A percentile compares a stretch with the other conserved stretches of the same genome.
Evolutionary conservation across 2,888 invertebrate genomes (phyloP).

Genomic region (Aleiodes alternator): DNA sequence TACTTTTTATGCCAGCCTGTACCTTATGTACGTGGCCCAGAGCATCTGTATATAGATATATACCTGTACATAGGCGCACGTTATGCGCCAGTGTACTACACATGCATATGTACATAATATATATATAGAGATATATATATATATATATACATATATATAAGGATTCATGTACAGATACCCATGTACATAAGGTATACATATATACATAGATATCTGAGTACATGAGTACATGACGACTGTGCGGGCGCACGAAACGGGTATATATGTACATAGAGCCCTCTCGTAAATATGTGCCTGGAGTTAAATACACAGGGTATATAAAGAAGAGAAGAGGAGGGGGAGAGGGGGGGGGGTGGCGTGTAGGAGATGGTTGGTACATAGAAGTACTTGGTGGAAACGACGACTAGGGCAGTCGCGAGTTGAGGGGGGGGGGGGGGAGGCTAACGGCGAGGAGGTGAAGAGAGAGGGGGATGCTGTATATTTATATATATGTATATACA

Average conservation of each 20-base stretch:
- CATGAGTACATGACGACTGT: conserved; percentile 43
- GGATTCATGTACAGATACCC: conserved; percentile 29
- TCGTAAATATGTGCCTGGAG: conserved; percentile 55
- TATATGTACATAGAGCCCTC: conserved; percentile 50
- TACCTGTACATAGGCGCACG: conserved; percentile 39
- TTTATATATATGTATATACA: too few species aligned
- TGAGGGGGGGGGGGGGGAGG: conserved; percentile 52
- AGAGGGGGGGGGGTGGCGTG: conserved; percentile 66
- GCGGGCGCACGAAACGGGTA: conserved; percentile 46
- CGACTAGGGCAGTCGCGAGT: conserved; percentile 71
- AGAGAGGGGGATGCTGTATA: conserved; percentile 16
- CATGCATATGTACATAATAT: conserved; percentile 41
- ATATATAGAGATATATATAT: conserved; percentile 43
- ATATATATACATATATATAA: conserved; percentile 31
- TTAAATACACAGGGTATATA: conserved; percentile 67
- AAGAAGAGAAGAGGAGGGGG: conserved; percentile 34
- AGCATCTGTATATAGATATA: conserved; percentile 38
- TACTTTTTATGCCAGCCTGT: conserved; percentile 52
- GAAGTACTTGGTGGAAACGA: conserved; percentile 74
- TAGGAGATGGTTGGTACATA: conserved; percentile 73
- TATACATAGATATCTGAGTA: conserved; percentile 42
- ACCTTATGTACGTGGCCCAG: conserved; percentile 41
- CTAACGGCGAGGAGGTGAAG: conserved; percentile 41
- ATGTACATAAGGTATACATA: conserved; percentile 51
- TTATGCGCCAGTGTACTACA: conserved; percentile 33